Evolutionary conservation across 2,113 vertebrate species (phyloP).

Genomic region (Taurulus bubalis): DNA sequence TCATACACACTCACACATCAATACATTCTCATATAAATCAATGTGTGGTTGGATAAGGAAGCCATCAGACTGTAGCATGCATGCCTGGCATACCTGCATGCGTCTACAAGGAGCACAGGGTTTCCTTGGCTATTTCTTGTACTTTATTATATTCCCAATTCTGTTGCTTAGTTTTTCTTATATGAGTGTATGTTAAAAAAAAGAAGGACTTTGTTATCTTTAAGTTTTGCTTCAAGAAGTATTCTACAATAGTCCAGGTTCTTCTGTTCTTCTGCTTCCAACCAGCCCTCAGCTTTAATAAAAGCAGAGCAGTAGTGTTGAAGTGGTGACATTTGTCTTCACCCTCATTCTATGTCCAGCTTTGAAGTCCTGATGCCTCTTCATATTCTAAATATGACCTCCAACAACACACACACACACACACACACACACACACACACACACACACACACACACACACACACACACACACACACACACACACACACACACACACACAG

Average conservation of each 20-base stretch:
- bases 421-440: slow-evolving; percentile 12
- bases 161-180: not conserved
- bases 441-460: slow-evolving; percentile 51
- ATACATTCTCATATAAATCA: not conserved
- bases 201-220: too few relatives aligned
- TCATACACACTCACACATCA: not conserved
- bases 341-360: slow-evolving; percentile 44
- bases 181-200: not conserved
- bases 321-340: slow-evolving; percentile 61
- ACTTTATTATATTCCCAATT: not conserved
- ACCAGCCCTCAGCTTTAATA: not conserved
- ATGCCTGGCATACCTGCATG: not conserved
- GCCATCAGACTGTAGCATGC: not conserved
- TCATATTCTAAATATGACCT: slow-evolving; percentile 87
- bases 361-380: slow-evolving; percentile 88
- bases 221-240: not conserved
- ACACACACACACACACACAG: slow-evolving; percentile 76
- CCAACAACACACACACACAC: slow-evolving; percentile 27
- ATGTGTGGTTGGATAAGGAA: not conserved
- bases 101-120: not conserved
- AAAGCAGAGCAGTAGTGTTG: slow-evolving; percentile 1
- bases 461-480: too few relatives aligned
- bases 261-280: not conserved
- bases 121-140: not conserved
- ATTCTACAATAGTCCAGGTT: not conserved